Percentiles rank a stretch among this genome's conserved stretches.
Conservation (phyloP, 2,888 invertebrate species). For the Thera obeliscata region DNA sequence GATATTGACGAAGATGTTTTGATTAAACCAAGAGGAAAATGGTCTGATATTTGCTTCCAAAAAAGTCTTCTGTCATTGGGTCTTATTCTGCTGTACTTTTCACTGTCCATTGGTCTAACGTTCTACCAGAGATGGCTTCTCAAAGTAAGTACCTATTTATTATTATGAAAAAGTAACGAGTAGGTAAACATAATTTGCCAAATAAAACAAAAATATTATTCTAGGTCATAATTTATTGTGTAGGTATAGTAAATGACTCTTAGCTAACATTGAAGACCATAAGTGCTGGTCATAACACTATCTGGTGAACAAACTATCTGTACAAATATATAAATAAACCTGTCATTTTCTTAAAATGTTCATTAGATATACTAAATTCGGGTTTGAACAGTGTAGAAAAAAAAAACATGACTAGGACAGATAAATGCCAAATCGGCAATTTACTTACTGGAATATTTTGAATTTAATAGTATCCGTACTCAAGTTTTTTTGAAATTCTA, state of each 20-base stretch:
- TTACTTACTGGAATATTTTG: too few relatives aligned
- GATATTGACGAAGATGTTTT: slow-evolving; percentile 72
- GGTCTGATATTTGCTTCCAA: slow-evolving; percentile 71
- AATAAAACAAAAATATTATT: not conserved
- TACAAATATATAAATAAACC: too few relatives aligned
- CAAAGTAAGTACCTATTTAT: slow-evolving; percentile 82
- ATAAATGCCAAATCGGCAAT: too few relatives aligned
- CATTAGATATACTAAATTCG: too few relatives aligned
- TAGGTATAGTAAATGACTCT: not conserved
- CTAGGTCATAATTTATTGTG: not conserved
- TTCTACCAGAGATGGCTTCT: slow-evolving; percentile 98
- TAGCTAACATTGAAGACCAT: too few relatives aligned
- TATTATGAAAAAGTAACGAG: not conserved
- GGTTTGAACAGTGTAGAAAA: too few relatives aligned
- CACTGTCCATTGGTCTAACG: slow-evolving; percentile 96
- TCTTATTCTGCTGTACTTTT: slow-evolving; percentile 93
- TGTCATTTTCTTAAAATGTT: too few relatives aligned
- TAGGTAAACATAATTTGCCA: not conserved
- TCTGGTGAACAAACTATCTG: too few relatives aligned
- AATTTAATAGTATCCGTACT: too few relatives aligned
- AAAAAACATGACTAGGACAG: too few relatives aligned
- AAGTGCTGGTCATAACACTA: too few relatives aligned
- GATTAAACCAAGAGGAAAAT: slow-evolving; percentile 69
- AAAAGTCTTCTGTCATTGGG: slow-evolving; percentile 72
- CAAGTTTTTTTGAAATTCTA: too few relatives aligned